Conservation (phyloP, 2,888 invertebrate genomes). For the Eueremaeus valkanovi region DNA sequence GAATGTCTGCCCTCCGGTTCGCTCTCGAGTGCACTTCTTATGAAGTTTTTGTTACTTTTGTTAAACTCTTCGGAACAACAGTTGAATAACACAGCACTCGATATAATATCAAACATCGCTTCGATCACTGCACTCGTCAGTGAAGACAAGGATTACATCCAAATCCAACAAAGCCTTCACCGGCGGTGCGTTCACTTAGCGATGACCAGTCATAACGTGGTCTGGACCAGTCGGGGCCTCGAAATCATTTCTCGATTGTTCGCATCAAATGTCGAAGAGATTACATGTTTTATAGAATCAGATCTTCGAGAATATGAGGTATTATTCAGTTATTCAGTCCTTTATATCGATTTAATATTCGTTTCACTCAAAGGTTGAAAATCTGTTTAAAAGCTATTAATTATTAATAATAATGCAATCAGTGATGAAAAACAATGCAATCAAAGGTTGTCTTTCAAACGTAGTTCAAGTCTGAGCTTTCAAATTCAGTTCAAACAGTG, state of each 20-base stretch:
- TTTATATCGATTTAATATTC: too few species aligned
- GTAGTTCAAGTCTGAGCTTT: too few species aligned
- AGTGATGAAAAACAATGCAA: too few species aligned
- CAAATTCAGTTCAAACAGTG: too few species aligned
- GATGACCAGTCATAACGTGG: conserved; percentile 38
- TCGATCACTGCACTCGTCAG: neutral
- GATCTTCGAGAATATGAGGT: conserved; percentile 38
- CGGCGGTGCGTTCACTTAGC: conserved; percentile 31
- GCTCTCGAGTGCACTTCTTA: conserved; percentile 28
- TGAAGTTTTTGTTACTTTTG: conserved; percentile 42
- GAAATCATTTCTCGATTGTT: conserved; percentile 42
- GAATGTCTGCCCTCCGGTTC: neutral
- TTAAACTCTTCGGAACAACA: conserved; percentile 19
- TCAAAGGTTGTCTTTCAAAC: too few species aligned
- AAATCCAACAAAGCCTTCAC: conserved; percentile 28
- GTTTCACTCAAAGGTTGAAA: too few species aligned
- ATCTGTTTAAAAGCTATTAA: too few species aligned
- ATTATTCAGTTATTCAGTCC: neutral
- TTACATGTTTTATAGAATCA: conserved; percentile 21
- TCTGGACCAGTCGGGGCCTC: conserved; percentile 39
- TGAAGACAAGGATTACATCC: conserved; percentile 25
- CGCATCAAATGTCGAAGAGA: conserved; percentile 20
- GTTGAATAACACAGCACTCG: conserved; percentile 39
- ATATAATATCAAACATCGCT: conserved; percentile 42
- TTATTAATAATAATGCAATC: too few species aligned